Base-by-base conservation (phyloP, 37 sponge, comb jelly and placozoan genomes). In the Spongia lamella region DNA sequence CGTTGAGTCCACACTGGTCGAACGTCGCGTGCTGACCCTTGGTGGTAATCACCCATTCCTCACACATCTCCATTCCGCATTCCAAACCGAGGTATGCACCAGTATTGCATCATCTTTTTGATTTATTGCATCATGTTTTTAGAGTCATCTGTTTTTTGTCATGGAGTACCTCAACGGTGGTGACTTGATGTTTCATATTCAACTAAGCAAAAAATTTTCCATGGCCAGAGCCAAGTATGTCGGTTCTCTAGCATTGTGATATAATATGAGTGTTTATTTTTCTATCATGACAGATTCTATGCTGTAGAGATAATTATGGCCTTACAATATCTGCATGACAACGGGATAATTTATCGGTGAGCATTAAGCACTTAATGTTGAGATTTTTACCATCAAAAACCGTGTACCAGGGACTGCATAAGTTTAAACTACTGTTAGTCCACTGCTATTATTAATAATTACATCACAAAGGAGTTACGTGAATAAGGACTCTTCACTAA, bases 131-230 rank as follows among this genome's bases (percentile, higher is more conserved):
- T 70, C 5, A 76, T 17, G 7, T 43, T 25, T n/a, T 11, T 54
- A 90, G 89, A 84, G 89, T 15, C 93, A 92, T 54, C 59, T 97
- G 58, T 91, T 97, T 79, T 97, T 94, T 79, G 94, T 97, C 47
- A 97, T 97, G 98, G 98, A 97, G 71, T 97, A 91, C 56, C 77
- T 93, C 25, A 97, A 90, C 83, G 98, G 98, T 35, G 98, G 98
- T 24, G 98, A 97, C 53, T 79, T 97, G 1, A 97, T 97, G 98
- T 97, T 91, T 43, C 98, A 97, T 76, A 97, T 97, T 20, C 98
- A 97, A 64, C 62, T 83, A n/a, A 76, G 88, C 0, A 84, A 87
- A 21, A 86, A 90, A 39, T 94, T 94, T 79, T 71, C 78, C 31
- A 66, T 85, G 19, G 70, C 88, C 35, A 66, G 90, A 75, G 84